Evolutionary conservation across 2,113 vertebrate genomes (phyloP), one percentile per base, ranked within the genome.

Genomic region (Ursus arctos): DNA sequence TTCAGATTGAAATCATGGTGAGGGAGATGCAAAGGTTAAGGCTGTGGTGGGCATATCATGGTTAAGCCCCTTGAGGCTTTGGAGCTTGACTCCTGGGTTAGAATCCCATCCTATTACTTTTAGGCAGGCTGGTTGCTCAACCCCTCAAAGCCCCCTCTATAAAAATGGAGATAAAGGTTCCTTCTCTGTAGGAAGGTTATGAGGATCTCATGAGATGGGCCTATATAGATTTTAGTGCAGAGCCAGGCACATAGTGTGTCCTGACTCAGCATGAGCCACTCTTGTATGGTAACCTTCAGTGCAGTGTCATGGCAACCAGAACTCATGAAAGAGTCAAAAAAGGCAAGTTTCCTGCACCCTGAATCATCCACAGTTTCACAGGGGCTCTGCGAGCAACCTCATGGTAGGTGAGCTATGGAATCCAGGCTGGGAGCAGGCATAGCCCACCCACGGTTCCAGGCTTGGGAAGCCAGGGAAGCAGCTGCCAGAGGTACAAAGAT

Each of bases 351-450:
- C 47, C 36, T 88, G 63, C 85, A 67, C 94, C 43, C 43, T 89
- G 94, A 96, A 57, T 88, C 76, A 93, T 49, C 40, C 76, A n/a
- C 36, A 57, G 47, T 61, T 93, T 82, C 69, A 59, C 33, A 40
- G 31, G 67, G 69, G 49, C 59, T 51, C 77, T 91, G 43, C 72
- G 67, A 53, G 57, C 26, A 97, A 85, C 51, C 77, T 96, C 43
- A 18, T 40, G 79, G 59, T 10, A 33, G 72, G 40, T 21, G 83
- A 84, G 81, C 95, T 77, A 80, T 59, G 69, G 91, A 96, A 72
- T 26, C 22, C 43, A 51, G 47, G n/a, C 55, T 33, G 53, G 63
- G 72, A 72, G 12, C 36, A 72, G 69, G 43, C 67, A 69, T 15
- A 83, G 63, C 11, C 40, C 59, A 3, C 49, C 69, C 43, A 26